These are phyloP conservation scores for Oceanites oceanicus DNA, from an alignment of 2,113 vertebrate species.

Conservation along the genomic window DNA sequence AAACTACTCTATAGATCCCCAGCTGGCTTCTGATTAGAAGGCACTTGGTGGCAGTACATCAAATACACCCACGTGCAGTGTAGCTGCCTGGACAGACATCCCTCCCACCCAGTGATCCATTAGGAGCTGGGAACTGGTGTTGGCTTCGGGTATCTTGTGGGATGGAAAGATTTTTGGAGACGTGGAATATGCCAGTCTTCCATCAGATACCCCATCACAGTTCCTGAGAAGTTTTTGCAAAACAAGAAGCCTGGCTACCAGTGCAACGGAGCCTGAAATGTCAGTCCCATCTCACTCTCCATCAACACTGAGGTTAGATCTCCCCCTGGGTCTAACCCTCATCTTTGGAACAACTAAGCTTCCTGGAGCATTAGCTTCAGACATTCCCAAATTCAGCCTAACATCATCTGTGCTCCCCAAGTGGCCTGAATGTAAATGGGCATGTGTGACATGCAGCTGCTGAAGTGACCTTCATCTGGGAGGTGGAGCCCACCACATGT, in stretches of 20 bases:
- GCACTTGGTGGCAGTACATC: slow-evolving; percentile 50
- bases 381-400: background rate
- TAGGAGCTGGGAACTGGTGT: background rate
- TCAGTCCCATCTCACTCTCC: background rate
- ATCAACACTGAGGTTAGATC: background rate
- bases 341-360: background rate
- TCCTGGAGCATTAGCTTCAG: background rate
- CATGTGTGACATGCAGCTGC: background rate
- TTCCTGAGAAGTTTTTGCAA: background rate
- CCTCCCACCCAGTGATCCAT: background rate
- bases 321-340: background rate
- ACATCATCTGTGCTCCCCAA: background rate
- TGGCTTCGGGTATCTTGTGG: background rate
- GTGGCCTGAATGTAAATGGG: background rate
- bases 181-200: background rate
- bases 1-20: background rate
- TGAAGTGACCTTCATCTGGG: background rate
- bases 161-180: slow-evolving; percentile 22
- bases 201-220: background rate
- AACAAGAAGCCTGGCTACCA: background rate
- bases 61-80: slow-evolving; percentile 41
- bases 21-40: slow-evolving; percentile 54
- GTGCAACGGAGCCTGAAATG: background rate
- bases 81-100: slow-evolving; percentile 18
- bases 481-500: fast-evolving